phyloP scores from a whole-genome alignment of 2,888 invertebrate species.

The Drosophila melanocephala region DNA sequence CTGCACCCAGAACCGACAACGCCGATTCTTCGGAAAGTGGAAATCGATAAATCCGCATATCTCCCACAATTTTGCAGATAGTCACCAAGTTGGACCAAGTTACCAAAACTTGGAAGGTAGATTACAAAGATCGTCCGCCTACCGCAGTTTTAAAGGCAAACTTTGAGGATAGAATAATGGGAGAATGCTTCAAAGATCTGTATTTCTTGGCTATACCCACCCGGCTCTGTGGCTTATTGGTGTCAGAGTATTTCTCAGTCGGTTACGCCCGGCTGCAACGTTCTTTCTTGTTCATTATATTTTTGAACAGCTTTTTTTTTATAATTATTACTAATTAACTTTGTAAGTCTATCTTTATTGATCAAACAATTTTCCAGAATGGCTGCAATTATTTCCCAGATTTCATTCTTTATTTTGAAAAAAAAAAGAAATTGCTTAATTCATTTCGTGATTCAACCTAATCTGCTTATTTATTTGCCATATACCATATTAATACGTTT shows the following conservation, averaged over 20 bases:
- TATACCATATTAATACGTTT: not conserved
- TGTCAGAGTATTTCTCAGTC: not conserved
- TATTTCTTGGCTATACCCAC: not conserved
- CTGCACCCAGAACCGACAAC: no score
- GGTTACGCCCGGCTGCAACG: not conserved
- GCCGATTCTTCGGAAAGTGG: no score
- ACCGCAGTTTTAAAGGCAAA: no score
- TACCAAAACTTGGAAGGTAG: no score
- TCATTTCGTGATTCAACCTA: not conserved
- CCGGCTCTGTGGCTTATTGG: not conserved
- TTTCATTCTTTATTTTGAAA: not conserved
- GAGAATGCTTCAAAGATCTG: not conserved
- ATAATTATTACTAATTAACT: not conserved
- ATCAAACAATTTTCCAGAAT: not conserved
- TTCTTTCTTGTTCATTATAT: not conserved
- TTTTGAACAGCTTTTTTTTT: not conserved
- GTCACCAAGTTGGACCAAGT: no score
- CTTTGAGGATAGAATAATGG: no score
- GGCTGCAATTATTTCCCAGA: not conserved
- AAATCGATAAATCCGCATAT: no score
- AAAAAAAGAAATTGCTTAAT: not conserved
- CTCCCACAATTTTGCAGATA: no score
- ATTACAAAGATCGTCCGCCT: no score
- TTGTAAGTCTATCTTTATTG: not conserved
- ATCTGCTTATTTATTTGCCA: not conserved